These are phyloP conservation scores for Zaprionus gabonicus DNA, from an alignment of 1,140 invertebrate species.

Conservation along the genomic window DNA sequence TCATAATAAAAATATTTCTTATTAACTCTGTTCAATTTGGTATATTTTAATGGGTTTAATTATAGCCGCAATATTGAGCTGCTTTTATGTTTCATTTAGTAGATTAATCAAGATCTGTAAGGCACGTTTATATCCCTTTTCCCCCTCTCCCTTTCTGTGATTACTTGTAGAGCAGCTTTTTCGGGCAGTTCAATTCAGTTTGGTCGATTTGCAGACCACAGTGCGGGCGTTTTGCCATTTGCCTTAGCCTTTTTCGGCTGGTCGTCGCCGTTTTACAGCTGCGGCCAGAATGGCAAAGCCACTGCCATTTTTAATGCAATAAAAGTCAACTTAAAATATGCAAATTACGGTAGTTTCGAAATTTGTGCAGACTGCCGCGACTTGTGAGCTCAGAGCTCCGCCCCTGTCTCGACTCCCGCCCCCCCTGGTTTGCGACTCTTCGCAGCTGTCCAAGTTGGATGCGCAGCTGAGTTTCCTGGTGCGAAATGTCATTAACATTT, in stretches of 20 bases:
- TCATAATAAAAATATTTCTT: background rate
- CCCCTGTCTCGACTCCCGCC: background rate
- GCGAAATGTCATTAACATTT: constrained; percentile 79
- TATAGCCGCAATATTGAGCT: background rate
- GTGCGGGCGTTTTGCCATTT: constrained; percentile 8
- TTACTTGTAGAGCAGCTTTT: background rate
- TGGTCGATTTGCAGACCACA: constrained; percentile 6
- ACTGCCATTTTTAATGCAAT: constrained; percentile 82
- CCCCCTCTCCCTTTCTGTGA: background rate
- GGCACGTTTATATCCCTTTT: background rate
- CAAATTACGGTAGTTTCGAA: constrained; percentile 81
- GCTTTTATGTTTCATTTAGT: background rate
- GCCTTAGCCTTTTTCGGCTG: constrained; percentile 30
- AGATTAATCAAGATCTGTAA: background rate
- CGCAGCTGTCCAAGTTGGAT: constrained; percentile 28
- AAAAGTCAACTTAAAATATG: constrained; percentile 83
- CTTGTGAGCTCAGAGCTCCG: constrained; percentile 28
- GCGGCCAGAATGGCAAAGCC: constrained; percentile 71
- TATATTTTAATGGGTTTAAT: background rate
- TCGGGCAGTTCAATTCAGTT: background rate
- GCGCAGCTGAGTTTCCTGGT: constrained; percentile 32
- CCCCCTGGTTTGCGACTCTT: background rate
- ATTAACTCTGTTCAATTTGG: background rate
- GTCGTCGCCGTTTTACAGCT: constrained; percentile 48
- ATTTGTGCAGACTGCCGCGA: constrained; percentile 72